Evolutionary conservation across 23 tunicate species (phyloP), one percentile per base, ranked within the genome.

Genomic region (Phallusia fumigata): DNA sequence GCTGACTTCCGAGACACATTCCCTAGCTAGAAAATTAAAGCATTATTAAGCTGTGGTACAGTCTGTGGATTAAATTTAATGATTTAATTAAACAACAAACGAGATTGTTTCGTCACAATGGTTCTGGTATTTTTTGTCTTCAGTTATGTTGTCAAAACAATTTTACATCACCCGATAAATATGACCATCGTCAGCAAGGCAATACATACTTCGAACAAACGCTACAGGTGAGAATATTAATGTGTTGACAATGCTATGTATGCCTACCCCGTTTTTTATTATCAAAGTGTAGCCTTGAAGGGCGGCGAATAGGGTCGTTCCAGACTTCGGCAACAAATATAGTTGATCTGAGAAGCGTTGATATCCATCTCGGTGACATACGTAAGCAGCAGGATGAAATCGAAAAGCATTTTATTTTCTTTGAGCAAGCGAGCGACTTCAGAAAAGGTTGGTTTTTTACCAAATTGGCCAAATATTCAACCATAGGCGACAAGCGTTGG

Each of bases 301-400:
- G 91, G 30, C 65, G 65, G 32, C 45, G 86, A 35, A 31, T 88
- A 32, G 82, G 86, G 10, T 82, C 86, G 24, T 22, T 76, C 15
- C 47, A 78, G 40, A 13, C 65, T 0, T 82, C 91, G 19, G 49
- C 79, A 21, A 35, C 79, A 31, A 88, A 40, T 0, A 53, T 84
- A 30, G 88, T 92, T 31, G 91, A 92, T 65, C 35, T 92, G n/a
- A 75, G 91, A 33, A 47, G 91, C 19, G 91, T 92, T 19, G 85
- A 92, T 44, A 73, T 88, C n/a, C 97, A 87, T 47, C 65, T 92
- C 0, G 91, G 85, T 19, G 97, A 92, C 44, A 87, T 92, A 36
- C 88, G 84, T 44, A 90, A 85, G 76, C 32, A 77, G 33, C 91
- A 87, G 49, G 69, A 84, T 80, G 88, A 83, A 75, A 26, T 83